Evolutionary conservation across 2,888 invertebrate species (phyloP).

Genomic region (Acleris holmiana): DNA sequence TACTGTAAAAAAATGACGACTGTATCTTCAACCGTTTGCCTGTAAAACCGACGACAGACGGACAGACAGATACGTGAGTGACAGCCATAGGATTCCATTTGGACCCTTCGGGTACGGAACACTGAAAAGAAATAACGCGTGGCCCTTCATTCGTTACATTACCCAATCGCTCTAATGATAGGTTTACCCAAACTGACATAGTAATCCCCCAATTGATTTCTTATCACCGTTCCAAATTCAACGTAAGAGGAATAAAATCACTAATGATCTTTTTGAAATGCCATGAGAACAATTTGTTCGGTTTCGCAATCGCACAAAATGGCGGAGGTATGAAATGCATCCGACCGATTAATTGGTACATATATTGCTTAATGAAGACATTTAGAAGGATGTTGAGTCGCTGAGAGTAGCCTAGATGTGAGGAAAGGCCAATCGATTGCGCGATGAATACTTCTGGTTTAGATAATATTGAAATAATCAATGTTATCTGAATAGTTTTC

Average conservation of each 20-base stretch:
- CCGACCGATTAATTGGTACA: constrained; percentile 6
- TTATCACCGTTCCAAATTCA: constrained; percentile 12
- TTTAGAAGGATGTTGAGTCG: background rate
- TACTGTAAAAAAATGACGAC: too few relatives aligned
- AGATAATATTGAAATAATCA: too few relatives aligned
- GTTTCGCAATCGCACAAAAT: background rate
- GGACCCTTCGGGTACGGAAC: too few relatives aligned
- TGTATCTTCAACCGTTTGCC: too few relatives aligned
- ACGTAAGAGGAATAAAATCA: constrained; percentile 6
- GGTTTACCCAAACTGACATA: constrained; percentile 4
- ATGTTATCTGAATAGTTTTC: too few relatives aligned
- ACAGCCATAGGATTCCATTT: too few relatives aligned
- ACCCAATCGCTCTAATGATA: constrained; percentile 6
- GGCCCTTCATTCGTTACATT: background rate
- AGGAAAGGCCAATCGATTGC: too few relatives aligned
- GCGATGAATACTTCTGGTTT: too few relatives aligned
- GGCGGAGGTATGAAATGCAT: constrained; percentile 13
- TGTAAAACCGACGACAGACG: too few relatives aligned
- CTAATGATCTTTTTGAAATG: constrained; percentile 27
- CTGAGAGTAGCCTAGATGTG: too few relatives aligned
- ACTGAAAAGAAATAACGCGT: too few relatives aligned
- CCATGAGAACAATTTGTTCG: constrained; percentile 19
- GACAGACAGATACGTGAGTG: too few relatives aligned
- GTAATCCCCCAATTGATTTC: constrained; percentile 15
- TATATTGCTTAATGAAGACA: background rate